Conservation (phyloP, 1,140 invertebrate species). For the Cydia splendana region DNA sequence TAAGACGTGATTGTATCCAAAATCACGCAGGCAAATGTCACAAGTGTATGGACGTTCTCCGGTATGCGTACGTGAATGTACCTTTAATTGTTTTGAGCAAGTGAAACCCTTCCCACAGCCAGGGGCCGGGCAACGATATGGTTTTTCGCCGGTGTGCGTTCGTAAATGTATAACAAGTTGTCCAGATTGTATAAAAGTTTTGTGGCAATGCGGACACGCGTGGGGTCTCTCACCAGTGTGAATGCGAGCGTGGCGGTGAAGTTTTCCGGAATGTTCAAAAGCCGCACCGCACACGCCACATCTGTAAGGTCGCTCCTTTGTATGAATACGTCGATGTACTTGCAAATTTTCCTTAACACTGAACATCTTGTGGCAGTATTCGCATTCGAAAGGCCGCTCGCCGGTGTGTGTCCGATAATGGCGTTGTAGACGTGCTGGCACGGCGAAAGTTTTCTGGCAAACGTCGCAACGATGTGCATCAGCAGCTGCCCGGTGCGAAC, state of each 20-base stretch:
- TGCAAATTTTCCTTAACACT: slow-evolving; percentile 95
- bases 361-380: slow-evolving; percentile 95
- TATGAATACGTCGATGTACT: slow-evolving; percentile 95
- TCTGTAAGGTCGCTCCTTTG: slow-evolving; percentile 92
- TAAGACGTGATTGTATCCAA: slow-evolving; percentile 93
- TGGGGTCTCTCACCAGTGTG: slow-evolving; percentile 96
- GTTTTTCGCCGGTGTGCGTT: slow-evolving; percentile 95
- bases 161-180: slow-evolving; percentile 92
- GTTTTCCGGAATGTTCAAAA: slow-evolving; percentile 95
- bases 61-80: slow-evolving; percentile 91
- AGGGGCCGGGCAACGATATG: slow-evolving; percentile 91
- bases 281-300: slow-evolving; percentile 95
- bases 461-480: slow-evolving; percentile 94
- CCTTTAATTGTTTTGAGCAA: slow-evolving; percentile 94
- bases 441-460: slow-evolving; percentile 95
- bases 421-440: slow-evolving; percentile 92
- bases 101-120: slow-evolving; percentile 93
- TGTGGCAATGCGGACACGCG: slow-evolving; percentile 94
- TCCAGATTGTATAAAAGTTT: slow-evolving; percentile 94
- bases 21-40: slow-evolving; percentile 83
- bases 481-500: slow-evolving; percentile 78
- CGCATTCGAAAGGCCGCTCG: slow-evolving; percentile 92
- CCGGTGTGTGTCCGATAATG: slow-evolving; percentile 96
- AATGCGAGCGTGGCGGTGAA: slow-evolving; percentile 95
- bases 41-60: slow-evolving; percentile 89